phyloP scores from a whole-genome alignment of 2,888 invertebrate genomes.

The Acanthosepion esculentum region DNA sequence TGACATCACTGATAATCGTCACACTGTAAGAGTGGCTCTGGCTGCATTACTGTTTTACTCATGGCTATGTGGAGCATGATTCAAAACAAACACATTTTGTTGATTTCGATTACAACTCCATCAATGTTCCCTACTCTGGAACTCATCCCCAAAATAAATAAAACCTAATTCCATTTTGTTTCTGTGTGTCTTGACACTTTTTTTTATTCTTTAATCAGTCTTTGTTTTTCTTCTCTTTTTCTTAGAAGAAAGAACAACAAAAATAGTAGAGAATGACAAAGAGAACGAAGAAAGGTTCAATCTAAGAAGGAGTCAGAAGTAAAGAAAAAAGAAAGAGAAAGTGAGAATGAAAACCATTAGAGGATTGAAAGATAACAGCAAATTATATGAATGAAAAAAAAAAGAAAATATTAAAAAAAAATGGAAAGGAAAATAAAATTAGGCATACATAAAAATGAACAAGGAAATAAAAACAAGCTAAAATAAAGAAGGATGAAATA shows the following conservation, averaged over 20 bases:
- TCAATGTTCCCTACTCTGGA: slow-evolving; percentile 8
- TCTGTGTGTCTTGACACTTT: not conserved
- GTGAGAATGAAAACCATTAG: too few relatives aligned
- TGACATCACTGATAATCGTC: slow-evolving; percentile 21
- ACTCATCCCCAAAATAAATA: not conserved
- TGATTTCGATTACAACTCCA: slow-evolving; percentile 12
- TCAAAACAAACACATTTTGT: slow-evolving; percentile 12
- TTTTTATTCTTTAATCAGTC: not conserved
- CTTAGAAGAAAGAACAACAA: not conserved
- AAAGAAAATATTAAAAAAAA: too few relatives aligned
- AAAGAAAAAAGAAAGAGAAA: not conserved
- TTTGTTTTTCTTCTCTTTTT: not conserved
- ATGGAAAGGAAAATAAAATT: too few relatives aligned
- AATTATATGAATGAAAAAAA: too few relatives aligned
- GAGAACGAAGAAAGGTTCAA: not conserved
- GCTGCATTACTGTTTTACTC: not conserved
- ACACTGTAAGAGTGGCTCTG: not conserved
- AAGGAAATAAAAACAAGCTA: too few relatives aligned
- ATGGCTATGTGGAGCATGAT: not conserved
- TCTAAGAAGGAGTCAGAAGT: too few relatives aligned
- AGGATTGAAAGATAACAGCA: too few relatives aligned
- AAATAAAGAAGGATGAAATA: too few relatives aligned
- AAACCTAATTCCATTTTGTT: not conserved
- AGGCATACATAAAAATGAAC: too few relatives aligned
- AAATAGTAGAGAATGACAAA: not conserved